These are phyloP conservation scores for Manis javanica DNA, from an alignment of 2,797 vertebrate species.

Conservation along the genomic window DNA sequence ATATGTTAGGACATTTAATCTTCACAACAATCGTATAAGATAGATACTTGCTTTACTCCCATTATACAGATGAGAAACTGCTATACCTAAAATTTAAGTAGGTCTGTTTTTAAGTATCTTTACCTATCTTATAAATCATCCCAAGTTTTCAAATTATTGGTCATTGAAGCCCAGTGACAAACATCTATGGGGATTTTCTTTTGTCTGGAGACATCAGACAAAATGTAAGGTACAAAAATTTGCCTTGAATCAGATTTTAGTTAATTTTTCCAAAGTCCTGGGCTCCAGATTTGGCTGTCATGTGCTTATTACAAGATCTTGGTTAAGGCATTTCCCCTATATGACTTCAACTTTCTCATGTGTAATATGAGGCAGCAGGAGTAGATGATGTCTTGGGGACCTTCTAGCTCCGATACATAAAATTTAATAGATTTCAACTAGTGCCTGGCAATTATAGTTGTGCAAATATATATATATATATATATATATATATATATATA, in stretches of 20 bases:
- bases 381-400: not conserved
- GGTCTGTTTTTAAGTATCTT: not conserved
- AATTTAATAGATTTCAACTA: not conserved
- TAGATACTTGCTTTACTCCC: not conserved
- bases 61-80: not conserved
- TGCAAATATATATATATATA: not conserved
- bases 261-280: not conserved
- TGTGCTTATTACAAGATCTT: not conserved
- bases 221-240: not conserved
- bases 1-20: not conserved
- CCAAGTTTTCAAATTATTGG: not conserved
- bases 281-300: not conserved
- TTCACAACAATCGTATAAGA: not conserved
- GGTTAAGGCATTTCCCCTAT: not conserved
- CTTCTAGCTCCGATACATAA: not conserved
- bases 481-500: not conserved
- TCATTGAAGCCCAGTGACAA: not conserved
- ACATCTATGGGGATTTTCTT: not conserved
- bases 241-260: not conserved
- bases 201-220: not conserved
- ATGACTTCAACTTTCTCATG: not conserved
- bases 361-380: not conserved
- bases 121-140: not conserved
- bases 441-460: not conserved
- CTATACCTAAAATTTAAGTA: not conserved